A percentile compares a stretch with the other conserved stretches of the same genome.
phyloP scores from a whole-genome alignment of 2,797 vertebrate genomes.

The Helostoma temminkii region DNA sequence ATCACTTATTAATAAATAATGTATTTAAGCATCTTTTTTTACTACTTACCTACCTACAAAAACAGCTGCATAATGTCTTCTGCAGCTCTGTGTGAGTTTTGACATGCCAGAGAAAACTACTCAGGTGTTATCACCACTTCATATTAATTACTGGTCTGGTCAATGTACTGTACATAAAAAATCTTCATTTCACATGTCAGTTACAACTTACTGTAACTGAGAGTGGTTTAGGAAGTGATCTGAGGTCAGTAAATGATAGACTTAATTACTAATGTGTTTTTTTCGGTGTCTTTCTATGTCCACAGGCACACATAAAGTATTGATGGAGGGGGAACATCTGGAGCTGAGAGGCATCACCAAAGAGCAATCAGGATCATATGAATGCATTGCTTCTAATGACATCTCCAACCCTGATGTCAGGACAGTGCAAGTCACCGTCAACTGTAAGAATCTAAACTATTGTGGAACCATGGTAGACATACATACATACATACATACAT shows the following conservation, averaged over 20 bases:
- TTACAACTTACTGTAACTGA: not conserved
- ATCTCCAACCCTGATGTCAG: conserved; percentile 90
- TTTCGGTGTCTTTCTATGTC: conserved; percentile 12
- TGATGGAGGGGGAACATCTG: conserved; percentile 93
- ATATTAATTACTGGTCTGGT: not conserved
- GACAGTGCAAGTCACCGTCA: conserved; percentile 93
- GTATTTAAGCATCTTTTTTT: not conserved
- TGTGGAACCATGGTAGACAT: no score
- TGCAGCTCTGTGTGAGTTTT: not conserved
- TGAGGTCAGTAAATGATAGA: not conserved
- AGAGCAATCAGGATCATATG: conserved; percentile 95
- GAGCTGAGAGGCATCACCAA: conserved; percentile 93
- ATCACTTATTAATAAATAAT: not conserved
- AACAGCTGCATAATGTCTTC: not conserved
- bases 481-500: no score
- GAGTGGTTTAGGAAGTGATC: not conserved
- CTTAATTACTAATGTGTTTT: conserved; percentile 1
- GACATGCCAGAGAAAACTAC: no score
- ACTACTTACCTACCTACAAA: not conserved
- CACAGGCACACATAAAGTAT: conserved; percentile 84
- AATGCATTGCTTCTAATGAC: conserved; percentile 94
- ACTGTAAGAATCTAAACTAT: conserved; percentile 89
- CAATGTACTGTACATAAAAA: not conserved
- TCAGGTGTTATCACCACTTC: no score
- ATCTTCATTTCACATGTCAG: not conserved